These are phyloP conservation scores for Alosa alosa DNA, from an alignment of 2,113 vertebrate genomes.

Conservation along the genomic window DNA sequence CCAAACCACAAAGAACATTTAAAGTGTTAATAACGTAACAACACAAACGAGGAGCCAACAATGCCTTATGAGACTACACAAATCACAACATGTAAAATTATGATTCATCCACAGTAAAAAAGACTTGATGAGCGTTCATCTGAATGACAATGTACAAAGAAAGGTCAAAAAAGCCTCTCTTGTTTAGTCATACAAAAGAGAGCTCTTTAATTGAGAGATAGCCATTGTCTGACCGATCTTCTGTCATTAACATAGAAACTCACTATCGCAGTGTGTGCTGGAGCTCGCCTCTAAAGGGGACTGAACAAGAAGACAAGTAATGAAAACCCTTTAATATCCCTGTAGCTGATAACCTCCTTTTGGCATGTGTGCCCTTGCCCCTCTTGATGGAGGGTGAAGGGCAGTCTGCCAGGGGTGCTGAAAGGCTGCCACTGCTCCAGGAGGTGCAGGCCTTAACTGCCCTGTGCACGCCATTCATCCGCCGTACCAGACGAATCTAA, in stretches of 20 bases:
- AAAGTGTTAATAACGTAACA: too few species aligned
- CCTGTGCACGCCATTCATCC: background rate
- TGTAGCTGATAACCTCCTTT: background rate
- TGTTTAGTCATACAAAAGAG: background rate
- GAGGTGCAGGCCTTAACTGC: background rate
- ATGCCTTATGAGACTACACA: background rate
- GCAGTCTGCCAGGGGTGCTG: background rate
- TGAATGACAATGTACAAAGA: background rate
- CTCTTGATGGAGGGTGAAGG: background rate
- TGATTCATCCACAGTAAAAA: background rate
- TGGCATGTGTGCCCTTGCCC: background rate
- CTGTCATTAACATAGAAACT: background rate
- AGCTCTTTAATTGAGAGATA: background rate
- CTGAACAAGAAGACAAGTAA: background rate
- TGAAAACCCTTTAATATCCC: conserved; percentile 1
- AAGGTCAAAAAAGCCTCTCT: background rate
- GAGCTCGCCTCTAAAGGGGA: background rate
- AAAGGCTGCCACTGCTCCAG: background rate
- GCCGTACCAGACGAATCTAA: background rate
- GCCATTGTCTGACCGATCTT: background rate
- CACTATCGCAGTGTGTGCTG: background rate
- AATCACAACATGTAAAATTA: background rate
- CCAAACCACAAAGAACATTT: background rate
- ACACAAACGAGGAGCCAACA: background rate
- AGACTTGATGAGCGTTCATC: background rate